Base-by-base conservation (phyloP, 2,888 invertebrate species). In the Panopea generosa region DNA sequence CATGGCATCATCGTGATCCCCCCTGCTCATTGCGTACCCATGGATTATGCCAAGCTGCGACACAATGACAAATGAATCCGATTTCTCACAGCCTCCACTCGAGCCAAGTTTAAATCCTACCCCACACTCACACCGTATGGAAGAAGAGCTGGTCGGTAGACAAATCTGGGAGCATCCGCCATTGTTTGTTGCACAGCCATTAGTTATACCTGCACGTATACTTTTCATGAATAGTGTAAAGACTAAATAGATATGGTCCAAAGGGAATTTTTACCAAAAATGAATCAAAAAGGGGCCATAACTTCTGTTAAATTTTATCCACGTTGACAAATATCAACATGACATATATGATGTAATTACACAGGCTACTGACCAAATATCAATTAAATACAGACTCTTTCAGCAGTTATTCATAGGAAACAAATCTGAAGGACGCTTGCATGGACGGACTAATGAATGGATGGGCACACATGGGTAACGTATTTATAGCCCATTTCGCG, bases 81-180 rank as follows among this genome's bases (percentile, higher is more conserved):
- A 60, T 86, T 88, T 76, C 96, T 93, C 96, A 97, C 0, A 97
- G 94, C 18, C 95, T 96, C 97, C 59, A 88, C 92, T 96, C 62
- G 95, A 95, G 74, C 96, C 95, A 87, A 96, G 96, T 56, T 95
- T 95, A 90, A 96, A 98, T 0, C 99, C 99, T 53, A 97, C 95
- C 33, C 97, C 96, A 89, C 99, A 99, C 2, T 96, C 95, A 90
- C 99, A 99, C n/a, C 11, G 20, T 0, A 95, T 95, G 9, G 77
- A 95, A 0, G 95, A 95, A 0, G 95, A 95, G n/a, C 95, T 95
- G 7, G 95, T 94, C 0, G 99, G 98, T 22, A 99, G 94, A 92
- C 99, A 99, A 38, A 99, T 94, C 86, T 99, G 99, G 77, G 96
- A 96, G 92, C 99, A 99, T 1, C 96, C 97, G 0, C 99, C 99